These are phyloP conservation scores for Disparrhopalites patrizii DNA, from an alignment of 2,888 invertebrate species.

Conservation along the genomic window DNA sequence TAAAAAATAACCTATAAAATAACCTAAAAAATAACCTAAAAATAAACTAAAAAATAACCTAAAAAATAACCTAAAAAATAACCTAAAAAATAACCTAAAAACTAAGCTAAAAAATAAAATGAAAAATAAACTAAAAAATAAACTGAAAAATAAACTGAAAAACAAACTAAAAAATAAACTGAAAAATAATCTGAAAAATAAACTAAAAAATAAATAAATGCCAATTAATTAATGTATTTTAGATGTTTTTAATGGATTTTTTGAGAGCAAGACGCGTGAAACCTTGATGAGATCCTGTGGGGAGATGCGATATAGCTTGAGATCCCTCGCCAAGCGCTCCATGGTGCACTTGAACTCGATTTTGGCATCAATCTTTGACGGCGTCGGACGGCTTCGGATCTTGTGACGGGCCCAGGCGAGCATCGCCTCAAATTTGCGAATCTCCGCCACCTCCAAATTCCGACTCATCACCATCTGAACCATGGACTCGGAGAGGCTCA, in stretches of 20 bases:
- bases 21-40: too few species aligned
- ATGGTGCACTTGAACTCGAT: conserved; percentile 88
- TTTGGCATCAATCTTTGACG: conserved; percentile 76
- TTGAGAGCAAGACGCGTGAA: conserved; percentile 33
- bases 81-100: too few species aligned
- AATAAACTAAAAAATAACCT: too few species aligned
- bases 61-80: too few species aligned
- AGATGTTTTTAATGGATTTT: conserved; percentile 1
- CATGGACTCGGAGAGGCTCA: conserved; percentile 88
- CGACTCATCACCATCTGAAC: conserved; percentile 90
- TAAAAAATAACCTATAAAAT: too few species aligned
- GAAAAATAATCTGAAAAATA: too few species aligned
- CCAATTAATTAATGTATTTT: too few species aligned
- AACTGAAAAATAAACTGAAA: too few species aligned
- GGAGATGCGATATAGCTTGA: conserved; percentile 79
- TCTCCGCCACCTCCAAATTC: conserved; percentile 82
- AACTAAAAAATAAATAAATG: background rate
- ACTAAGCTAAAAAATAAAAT: too few species aligned
- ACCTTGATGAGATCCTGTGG: conserved; percentile 89
- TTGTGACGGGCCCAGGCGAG: conserved; percentile 82
- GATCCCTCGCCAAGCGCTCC: conserved; percentile 82
- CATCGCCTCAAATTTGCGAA: conserved; percentile 90
- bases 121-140: too few species aligned
- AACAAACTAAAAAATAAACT: too few species aligned
- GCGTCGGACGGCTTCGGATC: conserved; percentile 69